Evolutionary conservation across 1,140 invertebrate genomes (phyloP).

Genomic region (Zophobas atratus): DNA sequence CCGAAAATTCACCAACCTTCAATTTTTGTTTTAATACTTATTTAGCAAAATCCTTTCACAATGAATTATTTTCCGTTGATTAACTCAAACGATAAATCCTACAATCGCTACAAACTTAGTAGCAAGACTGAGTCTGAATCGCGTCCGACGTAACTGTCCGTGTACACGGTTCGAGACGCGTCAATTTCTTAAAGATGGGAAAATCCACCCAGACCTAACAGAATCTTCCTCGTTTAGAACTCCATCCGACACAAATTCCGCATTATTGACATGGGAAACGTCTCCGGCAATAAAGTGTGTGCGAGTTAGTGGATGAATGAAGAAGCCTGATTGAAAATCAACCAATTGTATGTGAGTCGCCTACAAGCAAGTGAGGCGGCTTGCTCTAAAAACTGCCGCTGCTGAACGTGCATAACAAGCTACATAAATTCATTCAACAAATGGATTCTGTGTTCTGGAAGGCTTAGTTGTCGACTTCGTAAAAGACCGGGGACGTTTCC

Average conservation of each 20-base stretch:
- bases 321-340: constrained; percentile 26
- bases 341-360: constrained; percentile 32
- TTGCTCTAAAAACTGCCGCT: constrained; percentile 21
- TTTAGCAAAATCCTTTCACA: too few relatives aligned
- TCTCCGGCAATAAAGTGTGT: constrained; percentile 19
- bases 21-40: too few relatives aligned
- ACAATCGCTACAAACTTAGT: too few relatives aligned
- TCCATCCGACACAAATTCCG: constrained; percentile 9
- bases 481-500: constrained; percentile 9
- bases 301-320: constrained; percentile 34
- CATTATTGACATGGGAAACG: constrained; percentile 26
- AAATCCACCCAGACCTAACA: too few relatives aligned
- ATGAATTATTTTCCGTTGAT: too few relatives aligned
- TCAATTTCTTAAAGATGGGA: too few relatives aligned
- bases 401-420: constrained; percentile 31
- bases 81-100: too few relatives aligned
- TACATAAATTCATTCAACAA: constrained; percentile 34
- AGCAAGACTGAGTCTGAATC: too few relatives aligned
- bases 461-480: constrained; percentile 4
- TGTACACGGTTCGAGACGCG: too few relatives aligned
- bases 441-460: constrained; percentile 21
- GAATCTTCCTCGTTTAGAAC: too few relatives aligned
- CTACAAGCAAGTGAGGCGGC: constrained; percentile 31
- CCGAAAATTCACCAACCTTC: too few relatives aligned
- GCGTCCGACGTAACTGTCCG: too few relatives aligned